Conservation (phyloP, 2,113 vertebrate species). For the Otocyon megalotis region DNA sequence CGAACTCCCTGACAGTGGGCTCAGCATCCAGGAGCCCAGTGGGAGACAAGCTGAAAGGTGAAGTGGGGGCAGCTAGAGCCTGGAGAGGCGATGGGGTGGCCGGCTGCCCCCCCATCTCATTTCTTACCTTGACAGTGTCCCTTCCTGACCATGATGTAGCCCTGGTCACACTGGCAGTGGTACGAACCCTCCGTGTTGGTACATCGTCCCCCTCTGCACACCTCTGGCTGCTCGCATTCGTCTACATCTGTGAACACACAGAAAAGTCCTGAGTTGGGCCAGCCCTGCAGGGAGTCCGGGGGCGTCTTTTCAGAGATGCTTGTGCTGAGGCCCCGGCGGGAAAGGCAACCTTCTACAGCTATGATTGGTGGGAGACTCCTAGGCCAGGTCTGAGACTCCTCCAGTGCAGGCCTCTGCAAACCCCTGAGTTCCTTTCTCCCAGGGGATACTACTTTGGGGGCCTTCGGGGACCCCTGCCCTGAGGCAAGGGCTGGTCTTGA, state of each 20-base stretch:
- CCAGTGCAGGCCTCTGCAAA: not conserved
- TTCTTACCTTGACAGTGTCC: conserved; percentile 93
- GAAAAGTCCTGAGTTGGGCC: not conserved
- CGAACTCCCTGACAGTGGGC: not conserved
- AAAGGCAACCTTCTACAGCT: not conserved
- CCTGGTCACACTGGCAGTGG: conserved; percentile 92
- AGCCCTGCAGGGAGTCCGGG: not conserved
- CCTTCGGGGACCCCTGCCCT: not conserved
- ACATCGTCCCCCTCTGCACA: conserved; percentile 91
- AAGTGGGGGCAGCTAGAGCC: not conserved
- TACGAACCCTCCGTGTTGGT: conserved; percentile 94
- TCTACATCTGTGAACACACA: conserved; percentile 90
- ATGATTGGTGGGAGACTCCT: no score
- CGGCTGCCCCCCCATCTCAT: no score
- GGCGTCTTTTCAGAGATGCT: not conserved
- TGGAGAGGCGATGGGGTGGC: not conserved
- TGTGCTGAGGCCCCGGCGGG: not conserved
- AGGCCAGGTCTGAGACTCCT: not conserved
- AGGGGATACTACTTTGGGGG: not conserved
- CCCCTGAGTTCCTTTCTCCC: not conserved
- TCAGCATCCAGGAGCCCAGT: not conserved
- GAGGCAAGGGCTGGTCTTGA: not conserved
- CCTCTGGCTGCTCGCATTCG: conserved; percentile 91
- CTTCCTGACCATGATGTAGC: conserved; percentile 89
- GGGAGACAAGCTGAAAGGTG: not conserved